Evolutionary conservation across 1,140 invertebrate species (phyloP).

Genomic region (Halyomorpha halys): DNA sequence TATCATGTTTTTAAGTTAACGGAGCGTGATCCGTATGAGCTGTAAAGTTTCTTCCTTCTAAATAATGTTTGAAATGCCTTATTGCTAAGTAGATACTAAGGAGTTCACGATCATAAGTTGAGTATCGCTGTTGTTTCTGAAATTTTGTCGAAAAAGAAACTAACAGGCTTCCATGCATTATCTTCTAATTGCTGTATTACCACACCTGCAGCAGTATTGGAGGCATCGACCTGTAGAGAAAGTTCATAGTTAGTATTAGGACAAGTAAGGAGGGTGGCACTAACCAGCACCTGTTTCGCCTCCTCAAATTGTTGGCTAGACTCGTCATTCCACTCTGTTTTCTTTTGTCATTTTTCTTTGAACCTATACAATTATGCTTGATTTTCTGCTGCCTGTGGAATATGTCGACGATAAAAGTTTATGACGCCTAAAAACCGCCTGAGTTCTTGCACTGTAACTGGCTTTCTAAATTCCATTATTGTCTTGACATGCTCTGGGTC

Average conservation of each 20-base stretch:
- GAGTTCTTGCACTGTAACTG: slow-evolving; percentile 1
- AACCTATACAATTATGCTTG: not conserved
- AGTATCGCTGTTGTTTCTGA: slow-evolving; percentile 24
- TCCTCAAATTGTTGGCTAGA: not conserved
- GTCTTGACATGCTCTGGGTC: slow-evolving; percentile 7
- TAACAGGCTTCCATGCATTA: slow-evolving; percentile 20
- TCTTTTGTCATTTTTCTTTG: slow-evolving; percentile 12
- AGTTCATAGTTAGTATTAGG: slow-evolving; percentile 11
- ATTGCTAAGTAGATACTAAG: too few species aligned
- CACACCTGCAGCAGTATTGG: slow-evolving; percentile 16
- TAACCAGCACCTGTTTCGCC: not conserved
- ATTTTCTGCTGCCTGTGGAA: not conserved
- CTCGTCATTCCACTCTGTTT: not conserved
- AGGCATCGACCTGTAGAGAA: slow-evolving; percentile 16
- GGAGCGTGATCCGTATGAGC: too few species aligned
- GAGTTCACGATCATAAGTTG: too few species aligned
- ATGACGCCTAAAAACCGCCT: slow-evolving; percentile 17
- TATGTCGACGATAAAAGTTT: slow-evolving; percentile 19
- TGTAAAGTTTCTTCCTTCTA: too few species aligned
- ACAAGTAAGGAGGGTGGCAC: not conserved
- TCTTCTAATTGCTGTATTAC: slow-evolving; percentile 8
- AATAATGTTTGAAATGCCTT: too few species aligned
- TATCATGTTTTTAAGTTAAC: slow-evolving; percentile 10
- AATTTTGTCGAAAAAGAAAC: slow-evolving; percentile 29
- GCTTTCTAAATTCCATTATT: slow-evolving; percentile 7